phyloP scores from a whole-genome alignment of 2,797 vertebrate species.

The Schizopygopsis pylzovi region DNA sequence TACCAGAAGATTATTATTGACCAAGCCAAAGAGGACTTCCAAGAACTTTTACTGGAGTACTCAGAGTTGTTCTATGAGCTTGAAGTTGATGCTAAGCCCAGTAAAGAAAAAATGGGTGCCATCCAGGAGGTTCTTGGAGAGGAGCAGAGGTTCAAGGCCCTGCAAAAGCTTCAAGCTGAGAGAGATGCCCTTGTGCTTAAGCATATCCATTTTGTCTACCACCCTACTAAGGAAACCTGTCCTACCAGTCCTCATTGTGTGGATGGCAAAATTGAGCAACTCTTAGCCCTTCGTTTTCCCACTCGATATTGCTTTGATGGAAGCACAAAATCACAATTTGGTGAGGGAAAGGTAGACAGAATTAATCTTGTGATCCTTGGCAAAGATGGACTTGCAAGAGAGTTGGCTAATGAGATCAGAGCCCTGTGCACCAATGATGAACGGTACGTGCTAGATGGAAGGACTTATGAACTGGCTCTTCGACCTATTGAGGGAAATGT shows the following conservation, averaged over 20 bases:
- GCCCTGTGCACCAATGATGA: slow-evolving; percentile 94
- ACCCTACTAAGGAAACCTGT: slow-evolving; percentile 96
- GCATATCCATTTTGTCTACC: slow-evolving; percentile 98
- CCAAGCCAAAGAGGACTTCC: slow-evolving; percentile 95
- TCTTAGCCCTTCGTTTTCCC: slow-evolving; percentile 82
- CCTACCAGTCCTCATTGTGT: slow-evolving; percentile 89
- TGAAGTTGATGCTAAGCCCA: slow-evolving; percentile 96
- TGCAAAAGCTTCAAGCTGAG: slow-evolving; percentile 96
- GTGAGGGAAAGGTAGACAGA: slow-evolving; percentile 84
- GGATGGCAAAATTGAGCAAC: slow-evolving; percentile 91
- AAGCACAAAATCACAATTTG: slow-evolving; percentile 73
- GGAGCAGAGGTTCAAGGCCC: slow-evolving; percentile 92
- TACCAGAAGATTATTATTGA: slow-evolving; percentile 97
- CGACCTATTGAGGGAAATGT: slow-evolving; percentile 98
- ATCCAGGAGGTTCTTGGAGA: slow-evolving; percentile 95
- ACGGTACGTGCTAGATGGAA: slow-evolving; percentile 91
- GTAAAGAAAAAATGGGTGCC: slow-evolving; percentile 98
- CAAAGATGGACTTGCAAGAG: slow-evolving; percentile 92
- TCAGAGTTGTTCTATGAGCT: slow-evolving; percentile 98
- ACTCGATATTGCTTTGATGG: slow-evolving; percentile 82
- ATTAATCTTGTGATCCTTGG: slow-evolving; percentile 97
- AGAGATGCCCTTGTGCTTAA: slow-evolving; percentile 94
- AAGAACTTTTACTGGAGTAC: slow-evolving; percentile 95
- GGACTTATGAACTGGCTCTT: slow-evolving; percentile 91
- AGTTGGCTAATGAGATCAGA: slow-evolving; percentile 96